A percentile compares a stretch with the other conserved stretches of the same genome.
Evolutionary conservation across 2,113 vertebrate genomes (phyloP).

Genomic region (Pelvicachromis taeniatus): DNA sequence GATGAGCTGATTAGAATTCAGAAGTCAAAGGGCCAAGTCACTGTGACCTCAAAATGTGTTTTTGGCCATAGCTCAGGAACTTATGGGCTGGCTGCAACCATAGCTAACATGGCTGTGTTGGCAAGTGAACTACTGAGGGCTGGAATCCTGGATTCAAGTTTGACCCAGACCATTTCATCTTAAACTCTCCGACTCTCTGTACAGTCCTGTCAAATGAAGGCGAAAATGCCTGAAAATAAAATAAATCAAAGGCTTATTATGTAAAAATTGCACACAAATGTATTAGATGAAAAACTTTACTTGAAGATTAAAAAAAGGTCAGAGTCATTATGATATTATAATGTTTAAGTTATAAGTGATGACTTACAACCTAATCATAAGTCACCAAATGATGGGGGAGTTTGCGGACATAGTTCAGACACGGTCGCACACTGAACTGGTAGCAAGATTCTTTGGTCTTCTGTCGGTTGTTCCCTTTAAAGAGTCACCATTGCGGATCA

Average conservation of each 20-base stretch:
- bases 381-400: neutral
- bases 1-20: neutral
- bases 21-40: neutral
- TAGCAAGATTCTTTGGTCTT: neutral
- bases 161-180: neutral
- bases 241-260: neutral
- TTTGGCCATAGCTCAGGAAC: neutral
- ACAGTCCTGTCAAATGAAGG: neutral
- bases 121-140: accelerated
- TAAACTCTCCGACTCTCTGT: neutral
- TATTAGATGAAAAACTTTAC: neutral
- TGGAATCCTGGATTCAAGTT: neutral
- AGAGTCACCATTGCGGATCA: neutral
- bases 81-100: neutral
- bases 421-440: neutral
- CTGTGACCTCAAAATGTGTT: neutral
- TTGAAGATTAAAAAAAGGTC: neutral
- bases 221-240: neutral
- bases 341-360: neutral
- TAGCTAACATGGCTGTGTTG: neutral
- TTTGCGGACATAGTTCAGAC: neutral
- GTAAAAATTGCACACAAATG: neutral
- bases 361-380: neutral
- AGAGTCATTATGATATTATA: neutral
- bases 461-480: accelerated